Percentiles rank a stretch among this genome's conserved stretches.
Conservation (phyloP, 1,140 invertebrate genomes). For the Bathynomus jamesi region DNA sequence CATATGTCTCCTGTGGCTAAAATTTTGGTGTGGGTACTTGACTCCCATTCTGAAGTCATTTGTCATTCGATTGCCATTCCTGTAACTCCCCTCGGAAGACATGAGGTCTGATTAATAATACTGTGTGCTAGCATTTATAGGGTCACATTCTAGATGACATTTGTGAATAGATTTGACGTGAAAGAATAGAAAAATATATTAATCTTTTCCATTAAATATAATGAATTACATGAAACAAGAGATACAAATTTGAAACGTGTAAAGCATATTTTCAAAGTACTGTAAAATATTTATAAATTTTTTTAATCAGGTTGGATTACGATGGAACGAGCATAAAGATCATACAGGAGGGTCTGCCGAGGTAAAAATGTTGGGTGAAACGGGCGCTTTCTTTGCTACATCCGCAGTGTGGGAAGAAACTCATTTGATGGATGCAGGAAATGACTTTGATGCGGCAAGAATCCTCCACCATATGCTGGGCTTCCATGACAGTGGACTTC, state of each 20-base stretch:
- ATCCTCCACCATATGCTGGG: constrained; percentile 31
- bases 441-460: constrained; percentile 43
- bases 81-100: constrained; percentile 46
- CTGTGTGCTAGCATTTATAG: too few species aligned
- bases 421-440: constrained; percentile 44
- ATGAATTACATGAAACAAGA: too few species aligned
- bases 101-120: constrained; percentile 40
- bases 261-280: too few species aligned
- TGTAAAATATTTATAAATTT: too few species aligned
- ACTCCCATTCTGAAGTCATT: constrained; percentile 47
- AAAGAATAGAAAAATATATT: too few species aligned
- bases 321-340: constrained; percentile 45
- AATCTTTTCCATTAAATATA: too few species aligned
- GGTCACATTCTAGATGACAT: too few species aligned
- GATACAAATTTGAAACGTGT: too few species aligned
- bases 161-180: too few species aligned
- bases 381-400: constrained; percentile 44
- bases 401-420: constrained; percentile 41
- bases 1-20: constrained; percentile 55
- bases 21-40: constrained; percentile 51
- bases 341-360: constrained; percentile 43
- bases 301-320: constrained; percentile 40
- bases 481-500: constrained; percentile 9
- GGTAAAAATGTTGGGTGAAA: constrained; percentile 40
- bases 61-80: constrained; percentile 53